Conservation (phyloP, 2,888 invertebrate species). For the Neoitamus cyanurus region DNA sequence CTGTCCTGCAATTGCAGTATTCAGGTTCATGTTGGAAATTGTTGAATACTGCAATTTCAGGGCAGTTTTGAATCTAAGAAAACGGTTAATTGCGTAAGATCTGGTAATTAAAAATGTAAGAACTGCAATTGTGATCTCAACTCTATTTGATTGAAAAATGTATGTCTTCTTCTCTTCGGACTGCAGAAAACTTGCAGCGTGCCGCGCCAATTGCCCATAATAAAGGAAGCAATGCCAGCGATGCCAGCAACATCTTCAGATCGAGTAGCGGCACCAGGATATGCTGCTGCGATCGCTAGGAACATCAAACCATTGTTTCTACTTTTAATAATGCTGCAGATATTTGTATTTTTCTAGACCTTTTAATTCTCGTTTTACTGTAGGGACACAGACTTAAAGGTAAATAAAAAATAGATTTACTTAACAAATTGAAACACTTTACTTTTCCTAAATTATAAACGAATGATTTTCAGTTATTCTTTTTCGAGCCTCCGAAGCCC, state of each 20-base stretch:
- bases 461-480: conserved; percentile 64
- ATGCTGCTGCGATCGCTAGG: neutral
- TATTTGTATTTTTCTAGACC: neutral
- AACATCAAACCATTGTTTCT: neutral
- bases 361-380: neutral
- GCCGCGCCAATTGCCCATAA: neutral
- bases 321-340: neutral
- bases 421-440: conserved; percentile 6
- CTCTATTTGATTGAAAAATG: neutral
- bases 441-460: conserved; percentile 8
- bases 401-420: neutral
- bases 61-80: no score
- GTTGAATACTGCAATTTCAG: no score
- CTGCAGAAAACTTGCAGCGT: neutral
- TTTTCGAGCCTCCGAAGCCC: conserved; percentile 89
- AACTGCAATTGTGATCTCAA: no score
- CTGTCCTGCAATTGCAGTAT: no score
- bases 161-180: neutral
- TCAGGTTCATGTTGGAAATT: no score
- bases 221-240: neutral
- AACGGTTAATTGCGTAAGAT: no score
- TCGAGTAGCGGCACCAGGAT: neutral
- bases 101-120: no score
- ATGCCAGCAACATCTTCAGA: neutral
- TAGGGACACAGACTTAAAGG: neutral